phyloP scores from a whole-genome alignment of 2,113 vertebrate species.

The Cygnus atratus region DNA sequence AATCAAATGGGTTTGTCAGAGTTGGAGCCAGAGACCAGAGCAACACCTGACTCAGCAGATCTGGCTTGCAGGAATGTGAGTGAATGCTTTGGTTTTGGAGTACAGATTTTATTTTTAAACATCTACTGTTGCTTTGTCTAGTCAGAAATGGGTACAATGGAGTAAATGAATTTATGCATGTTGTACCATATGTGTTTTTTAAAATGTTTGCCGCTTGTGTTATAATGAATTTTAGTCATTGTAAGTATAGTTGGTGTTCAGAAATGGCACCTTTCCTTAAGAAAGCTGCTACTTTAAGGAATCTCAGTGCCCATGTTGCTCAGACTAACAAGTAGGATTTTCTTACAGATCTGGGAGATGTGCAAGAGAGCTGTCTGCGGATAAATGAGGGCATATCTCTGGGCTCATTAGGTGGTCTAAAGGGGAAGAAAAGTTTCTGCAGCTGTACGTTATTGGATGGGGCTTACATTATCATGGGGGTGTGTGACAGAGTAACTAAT shows the following conservation, averaged over 20 bases:
- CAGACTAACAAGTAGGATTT: background rate
- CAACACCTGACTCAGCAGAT: background rate
- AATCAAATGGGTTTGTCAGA: background rate
- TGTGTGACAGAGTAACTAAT: background rate
- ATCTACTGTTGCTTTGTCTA: background rate
- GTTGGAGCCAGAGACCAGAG: background rate
- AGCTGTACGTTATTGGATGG: background rate
- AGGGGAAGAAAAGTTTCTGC: background rate
- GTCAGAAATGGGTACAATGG: background rate
- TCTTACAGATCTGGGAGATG: background rate
- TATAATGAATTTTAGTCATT: background rate
- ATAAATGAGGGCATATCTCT: background rate
- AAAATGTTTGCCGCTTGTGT: background rate
- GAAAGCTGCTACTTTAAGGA: background rate
- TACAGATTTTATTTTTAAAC: background rate
- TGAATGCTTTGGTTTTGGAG: background rate
- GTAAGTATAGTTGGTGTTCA: background rate
- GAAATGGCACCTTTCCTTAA: background rate
- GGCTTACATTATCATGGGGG: background rate
- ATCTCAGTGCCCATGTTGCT: background rate
- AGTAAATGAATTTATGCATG: background rate
- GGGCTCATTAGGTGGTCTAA: background rate
- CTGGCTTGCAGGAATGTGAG: background rate
- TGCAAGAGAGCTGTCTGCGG: background rate
- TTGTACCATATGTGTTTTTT: accelerated